A percentile compares a stretch with the other conserved stretches of the same genome.
These are phyloP conservation scores for Cottus gobio DNA, from an alignment of 2,113 vertebrate species.

Conservation along the genomic window DNA sequence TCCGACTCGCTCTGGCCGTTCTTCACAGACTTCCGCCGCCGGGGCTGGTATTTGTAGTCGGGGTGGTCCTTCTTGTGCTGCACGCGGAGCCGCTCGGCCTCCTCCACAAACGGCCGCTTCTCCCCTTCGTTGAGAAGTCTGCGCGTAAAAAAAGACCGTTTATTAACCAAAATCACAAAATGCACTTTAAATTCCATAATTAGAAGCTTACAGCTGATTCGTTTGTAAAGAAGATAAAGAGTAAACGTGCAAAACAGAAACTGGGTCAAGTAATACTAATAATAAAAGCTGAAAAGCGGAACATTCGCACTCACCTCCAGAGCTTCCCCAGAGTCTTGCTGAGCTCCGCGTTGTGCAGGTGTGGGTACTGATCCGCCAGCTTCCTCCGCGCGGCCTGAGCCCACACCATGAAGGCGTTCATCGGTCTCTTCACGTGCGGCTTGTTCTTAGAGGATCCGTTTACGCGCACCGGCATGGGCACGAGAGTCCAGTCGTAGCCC, in stretches of 20 bases:
- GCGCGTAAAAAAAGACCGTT: slow-evolving; percentile 28
- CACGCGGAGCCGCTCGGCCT: slow-evolving; percentile 94
- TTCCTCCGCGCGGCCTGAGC: slow-evolving; percentile 96
- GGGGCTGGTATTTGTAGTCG: slow-evolving; percentile 97
- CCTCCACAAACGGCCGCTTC: slow-evolving; percentile 96
- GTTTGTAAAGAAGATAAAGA: too few species aligned
- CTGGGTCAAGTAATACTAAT: neutral
- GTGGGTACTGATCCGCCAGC: slow-evolving; percentile 96
- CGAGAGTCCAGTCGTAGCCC: slow-evolving; percentile 99
- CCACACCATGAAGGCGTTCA: slow-evolving; percentile 93
- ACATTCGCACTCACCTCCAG: slow-evolving; percentile 88
- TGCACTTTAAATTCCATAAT: neutral
- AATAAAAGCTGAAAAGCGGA: neutral
- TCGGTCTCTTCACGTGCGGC: slow-evolving; percentile 91
- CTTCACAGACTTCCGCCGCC: slow-evolving; percentile 95
- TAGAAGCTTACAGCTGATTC: neutral
- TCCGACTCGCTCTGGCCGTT: slow-evolving; percentile 92
- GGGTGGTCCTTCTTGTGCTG: slow-evolving; percentile 99
- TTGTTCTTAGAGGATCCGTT: slow-evolving; percentile 97
- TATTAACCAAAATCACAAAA: too few species aligned
- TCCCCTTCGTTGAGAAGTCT: slow-evolving; percentile 95
- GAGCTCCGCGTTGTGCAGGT: slow-evolving; percentile 98
- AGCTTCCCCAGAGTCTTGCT: slow-evolving; percentile 97
- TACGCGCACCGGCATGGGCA: slow-evolving; percentile 96
- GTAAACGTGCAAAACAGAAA: neutral